Conservation (phyloP, 2,888 invertebrate species). For the Neoitamus cyanurus region DNA sequence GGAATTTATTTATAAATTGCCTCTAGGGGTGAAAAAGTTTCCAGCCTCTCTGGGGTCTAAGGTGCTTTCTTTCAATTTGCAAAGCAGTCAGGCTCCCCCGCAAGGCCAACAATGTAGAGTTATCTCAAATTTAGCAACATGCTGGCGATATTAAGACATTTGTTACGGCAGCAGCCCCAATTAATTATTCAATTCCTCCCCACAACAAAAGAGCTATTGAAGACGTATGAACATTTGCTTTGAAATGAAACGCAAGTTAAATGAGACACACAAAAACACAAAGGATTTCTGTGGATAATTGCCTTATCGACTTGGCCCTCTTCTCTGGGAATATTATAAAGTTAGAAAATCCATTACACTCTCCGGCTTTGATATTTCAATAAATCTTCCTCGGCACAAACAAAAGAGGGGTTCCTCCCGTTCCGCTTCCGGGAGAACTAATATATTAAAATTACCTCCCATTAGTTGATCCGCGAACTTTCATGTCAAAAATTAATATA, state of each 20-base stretch:
- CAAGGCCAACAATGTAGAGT: neutral
- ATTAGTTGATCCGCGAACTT: neutral
- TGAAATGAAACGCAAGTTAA: neutral
- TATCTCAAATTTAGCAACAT: neutral
- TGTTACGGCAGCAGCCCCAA: neutral
- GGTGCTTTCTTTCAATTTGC: slow-evolving; percentile 1
- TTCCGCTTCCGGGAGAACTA: neutral
- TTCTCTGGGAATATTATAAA: neutral
- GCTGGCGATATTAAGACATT: neutral
- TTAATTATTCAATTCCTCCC: neutral
- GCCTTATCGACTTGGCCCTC: neutral
- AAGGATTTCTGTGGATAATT: neutral
- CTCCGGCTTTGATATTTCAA: neutral
- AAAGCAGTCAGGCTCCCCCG: neutral
- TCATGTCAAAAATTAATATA: neutral
- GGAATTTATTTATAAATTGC: slow-evolving; percentile 19
- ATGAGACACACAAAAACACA: neutral
- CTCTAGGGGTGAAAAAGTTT: neutral
- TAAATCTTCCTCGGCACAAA: neutral
- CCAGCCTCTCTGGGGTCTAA: too few species aligned
- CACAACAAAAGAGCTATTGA: neutral
- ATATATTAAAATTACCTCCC: neutral
- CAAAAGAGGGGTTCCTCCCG: neutral
- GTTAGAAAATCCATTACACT: neutral
- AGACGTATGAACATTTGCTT: neutral